A percentile compares a stretch with the other conserved stretches of the same genome.
phyloP scores from a whole-genome alignment of 2,797 vertebrate genomes.

The Arrhamphus sclerolepis region DNA sequence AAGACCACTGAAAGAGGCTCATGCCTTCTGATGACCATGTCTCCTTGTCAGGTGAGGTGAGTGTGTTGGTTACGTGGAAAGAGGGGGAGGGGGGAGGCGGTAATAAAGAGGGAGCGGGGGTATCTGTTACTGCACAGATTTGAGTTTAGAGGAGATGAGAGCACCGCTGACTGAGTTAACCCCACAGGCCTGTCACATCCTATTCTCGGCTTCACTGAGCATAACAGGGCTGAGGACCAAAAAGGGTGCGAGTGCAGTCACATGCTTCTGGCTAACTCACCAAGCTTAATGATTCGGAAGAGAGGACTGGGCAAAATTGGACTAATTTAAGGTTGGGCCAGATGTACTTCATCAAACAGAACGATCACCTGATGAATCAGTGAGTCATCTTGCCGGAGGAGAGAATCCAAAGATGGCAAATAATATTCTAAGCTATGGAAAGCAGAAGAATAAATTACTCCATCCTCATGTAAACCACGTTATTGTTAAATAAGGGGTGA shows the following conservation, averaged over 20 bases:
- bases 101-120: slow-evolving; percentile 33
- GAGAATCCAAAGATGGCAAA: slow-evolving; percentile 39
- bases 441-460: slow-evolving; percentile 41
- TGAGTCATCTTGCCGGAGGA: slow-evolving; percentile 56
- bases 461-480: slow-evolving; percentile 40
- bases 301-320: slow-evolving; percentile 47
- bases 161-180: slow-evolving; percentile 73
- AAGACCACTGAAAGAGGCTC: slow-evolving; percentile 24
- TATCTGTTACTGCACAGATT: slow-evolving; percentile 47
- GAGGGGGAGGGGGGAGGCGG: slow-evolving; percentile 28
- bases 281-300: slow-evolving; percentile 72
- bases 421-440: slow-evolving; percentile 27
- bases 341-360: slow-evolving; percentile 64
- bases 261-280: slow-evolving; percentile 68
- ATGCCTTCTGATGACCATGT: slow-evolving; percentile 18
- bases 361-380: slow-evolving; percentile 68
- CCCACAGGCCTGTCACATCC: slow-evolving; percentile 79
- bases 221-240: slow-evolving; percentile 66
- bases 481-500: slow-evolving; percentile 41
- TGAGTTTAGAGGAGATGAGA: slow-evolving; percentile 64
- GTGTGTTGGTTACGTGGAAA: slow-evolving; percentile 27
- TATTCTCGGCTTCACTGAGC: slow-evolving; percentile 80
- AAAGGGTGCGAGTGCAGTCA: slow-evolving; percentile 72
- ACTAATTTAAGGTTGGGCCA: slow-evolving; percentile 65
- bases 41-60: slow-evolving; percentile 52